These are phyloP conservation scores for Myotis vivesi DNA, from an alignment of 2,797 vertebrate genomes.

Conservation along the genomic window DNA sequence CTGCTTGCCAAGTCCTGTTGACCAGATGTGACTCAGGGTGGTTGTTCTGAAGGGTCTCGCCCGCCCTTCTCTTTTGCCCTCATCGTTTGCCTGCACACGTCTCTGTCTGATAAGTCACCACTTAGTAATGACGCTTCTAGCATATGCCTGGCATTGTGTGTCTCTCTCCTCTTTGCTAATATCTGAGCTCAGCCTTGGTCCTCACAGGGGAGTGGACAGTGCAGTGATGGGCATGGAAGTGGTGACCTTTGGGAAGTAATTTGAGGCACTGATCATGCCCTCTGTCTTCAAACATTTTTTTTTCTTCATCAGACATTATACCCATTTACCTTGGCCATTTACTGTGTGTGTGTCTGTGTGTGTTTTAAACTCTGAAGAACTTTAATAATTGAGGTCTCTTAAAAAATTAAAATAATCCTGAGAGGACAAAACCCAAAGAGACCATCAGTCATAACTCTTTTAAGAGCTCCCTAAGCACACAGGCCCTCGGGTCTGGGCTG, in stretches of 20 bases:
- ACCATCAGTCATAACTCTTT: not conserved
- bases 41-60: not conserved
- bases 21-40: not conserved
- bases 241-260: not conserved
- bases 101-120: not conserved
- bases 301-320: not conserved
- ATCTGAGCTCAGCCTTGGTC: not conserved
- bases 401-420: not conserved
- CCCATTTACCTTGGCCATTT: not conserved
- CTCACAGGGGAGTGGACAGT: not conserved
- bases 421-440: not conserved
- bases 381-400: not conserved
- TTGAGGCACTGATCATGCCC: not conserved
- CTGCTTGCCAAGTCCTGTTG: not conserved
- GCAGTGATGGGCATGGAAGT: fast-evolving
- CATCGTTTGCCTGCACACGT: not conserved
- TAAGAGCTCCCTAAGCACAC: not conserved
- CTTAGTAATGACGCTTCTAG: not conserved
- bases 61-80: not conserved
- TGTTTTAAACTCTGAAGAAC: not conserved
- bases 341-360: not conserved
- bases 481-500: not conserved
- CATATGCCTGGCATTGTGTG: not conserved
- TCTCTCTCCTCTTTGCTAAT: not conserved
- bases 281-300: not conserved